phyloP scores from a whole-genome alignment of 2,797 vertebrate genomes.

The Helicolenus hilgendorfi region DNA sequence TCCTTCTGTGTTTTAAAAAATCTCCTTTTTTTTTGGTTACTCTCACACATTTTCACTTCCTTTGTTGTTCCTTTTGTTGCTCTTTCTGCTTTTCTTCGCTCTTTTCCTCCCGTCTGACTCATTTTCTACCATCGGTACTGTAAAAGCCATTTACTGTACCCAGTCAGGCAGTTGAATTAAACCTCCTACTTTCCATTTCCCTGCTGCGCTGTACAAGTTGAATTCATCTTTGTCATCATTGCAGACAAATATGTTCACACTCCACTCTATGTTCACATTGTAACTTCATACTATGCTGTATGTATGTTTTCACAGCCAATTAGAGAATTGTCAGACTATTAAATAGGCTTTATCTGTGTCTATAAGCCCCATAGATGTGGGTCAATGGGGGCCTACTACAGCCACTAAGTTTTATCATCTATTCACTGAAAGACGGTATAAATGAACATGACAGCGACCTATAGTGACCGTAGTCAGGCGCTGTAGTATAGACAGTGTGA shows the following conservation, averaged over 20 bases:
- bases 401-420: no score
- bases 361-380: no score
- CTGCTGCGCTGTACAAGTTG: slow-evolving; percentile 15
- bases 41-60: background rate
- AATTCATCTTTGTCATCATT: slow-evolving; percentile 5
- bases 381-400: no score
- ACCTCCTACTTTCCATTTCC: background rate
- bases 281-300: background rate
- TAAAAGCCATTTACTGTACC: slow-evolving; percentile 1
- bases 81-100: background rate
- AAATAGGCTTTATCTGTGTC: no score
- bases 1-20: background rate
- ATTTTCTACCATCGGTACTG: slow-evolving; percentile 8
- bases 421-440: no score
- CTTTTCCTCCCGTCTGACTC: background rate
- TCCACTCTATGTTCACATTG: background rate
- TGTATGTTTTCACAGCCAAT: background rate
- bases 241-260: background rate
- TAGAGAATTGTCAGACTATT: no score
- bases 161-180: slow-evolving; percentile 8
- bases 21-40: background rate
- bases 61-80: background rate
- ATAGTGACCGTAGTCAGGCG: no score
- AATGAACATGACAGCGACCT: no score
- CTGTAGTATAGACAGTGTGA: no score